Evolutionary conservation across 2,113 vertebrate species (phyloP), one percentile per base, ranked within the genome.

Genomic region (Gallinago jamesoni): DNA sequence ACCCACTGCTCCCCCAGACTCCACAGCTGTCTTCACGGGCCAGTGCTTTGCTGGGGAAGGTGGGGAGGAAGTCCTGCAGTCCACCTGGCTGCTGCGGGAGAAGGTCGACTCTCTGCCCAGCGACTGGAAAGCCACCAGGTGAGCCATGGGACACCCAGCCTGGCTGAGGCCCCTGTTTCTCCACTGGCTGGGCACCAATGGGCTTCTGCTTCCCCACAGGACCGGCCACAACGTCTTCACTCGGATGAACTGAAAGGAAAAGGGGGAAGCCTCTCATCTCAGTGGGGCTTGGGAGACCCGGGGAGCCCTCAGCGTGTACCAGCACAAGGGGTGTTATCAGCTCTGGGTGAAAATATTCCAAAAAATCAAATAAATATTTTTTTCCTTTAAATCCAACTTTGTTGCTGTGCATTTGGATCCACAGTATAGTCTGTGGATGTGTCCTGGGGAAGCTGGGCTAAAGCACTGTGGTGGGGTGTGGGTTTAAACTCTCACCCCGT

Each of bases 101-200:
- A 85, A 94, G 25, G 93, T 69, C 0, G 1, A 12, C 35, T 27
- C 45, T 0, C 7, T 23, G 2, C 0, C 3, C 9, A 11, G 7
- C 0, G 27, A 95, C 81, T 93, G 93, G 90, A 95, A 39, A 82
- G 88, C 93, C 56, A 95, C 94, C 74, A 93, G 81, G 84, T 96
- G 77, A 96, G 88, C 21, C 50, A 62, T 6, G 16, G 67, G 19
- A 16, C 5, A 10, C 23, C 19, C 2, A 21, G 3, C 3, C 15
- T 3, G 1, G 4, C 27, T 67, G 64, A 47, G 24, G 50, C 7
- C 5, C 15, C n/a, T 31, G 28, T 16, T 7, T 4, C 16, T 45
- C 35, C 2, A 0, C 33, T 1, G 0, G 15, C 10, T 1, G 2
- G 33, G 6, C 22, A 78, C 24, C 1, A 1, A 24, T 4, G 3